phyloP scores from a whole-genome alignment of 2,797 vertebrate species.

The Lates japonicus region DNA sequence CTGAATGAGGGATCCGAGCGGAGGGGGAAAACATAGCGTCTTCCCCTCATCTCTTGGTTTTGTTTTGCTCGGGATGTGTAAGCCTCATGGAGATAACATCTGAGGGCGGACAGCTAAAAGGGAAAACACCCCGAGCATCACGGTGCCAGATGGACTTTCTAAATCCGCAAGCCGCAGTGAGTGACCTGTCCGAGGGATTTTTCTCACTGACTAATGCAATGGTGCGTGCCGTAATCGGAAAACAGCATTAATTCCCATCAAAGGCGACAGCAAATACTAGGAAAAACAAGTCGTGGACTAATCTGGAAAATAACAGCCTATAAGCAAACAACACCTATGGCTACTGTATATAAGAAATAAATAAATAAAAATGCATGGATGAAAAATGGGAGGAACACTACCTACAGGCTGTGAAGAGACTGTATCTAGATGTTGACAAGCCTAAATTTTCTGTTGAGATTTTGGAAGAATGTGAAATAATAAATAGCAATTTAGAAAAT shows the following conservation, averaged over 20 bases:
- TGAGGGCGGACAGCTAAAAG: slow-evolving; percentile 26
- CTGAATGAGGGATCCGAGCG: slow-evolving; percentile 16
- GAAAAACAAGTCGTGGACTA: slow-evolving; percentile 7
- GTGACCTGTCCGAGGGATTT: slow-evolving; percentile 52
- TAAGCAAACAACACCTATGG: neutral
- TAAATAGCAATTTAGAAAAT: neutral
- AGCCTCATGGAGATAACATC: slow-evolving; percentile 25
- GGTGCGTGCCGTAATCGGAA: slow-evolving; percentile 45
- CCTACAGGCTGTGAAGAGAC: neutral
- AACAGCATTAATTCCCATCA: slow-evolving; percentile 46
- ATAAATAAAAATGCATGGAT: neutral
- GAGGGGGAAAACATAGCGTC: neutral
- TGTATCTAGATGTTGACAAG: neutral
- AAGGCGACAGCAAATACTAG: slow-evolving; percentile 4
- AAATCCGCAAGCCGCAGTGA: slow-evolving; percentile 71
- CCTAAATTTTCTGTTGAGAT: neutral
- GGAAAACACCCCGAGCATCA: slow-evolving; percentile 43
- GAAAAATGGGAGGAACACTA: too few species aligned
- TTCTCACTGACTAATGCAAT: slow-evolving; percentile 51
- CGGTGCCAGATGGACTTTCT: slow-evolving; percentile 75
- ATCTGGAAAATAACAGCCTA: slow-evolving; percentile 16
- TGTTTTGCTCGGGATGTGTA: slow-evolving; percentile 34
- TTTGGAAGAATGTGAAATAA: neutral
- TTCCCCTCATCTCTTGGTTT: slow-evolving; percentile 19
- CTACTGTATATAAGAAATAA: neutral